Base-by-base conservation (phyloP, 2,888 invertebrate genomes). In the Temnothorax unifasciatus region DNA sequence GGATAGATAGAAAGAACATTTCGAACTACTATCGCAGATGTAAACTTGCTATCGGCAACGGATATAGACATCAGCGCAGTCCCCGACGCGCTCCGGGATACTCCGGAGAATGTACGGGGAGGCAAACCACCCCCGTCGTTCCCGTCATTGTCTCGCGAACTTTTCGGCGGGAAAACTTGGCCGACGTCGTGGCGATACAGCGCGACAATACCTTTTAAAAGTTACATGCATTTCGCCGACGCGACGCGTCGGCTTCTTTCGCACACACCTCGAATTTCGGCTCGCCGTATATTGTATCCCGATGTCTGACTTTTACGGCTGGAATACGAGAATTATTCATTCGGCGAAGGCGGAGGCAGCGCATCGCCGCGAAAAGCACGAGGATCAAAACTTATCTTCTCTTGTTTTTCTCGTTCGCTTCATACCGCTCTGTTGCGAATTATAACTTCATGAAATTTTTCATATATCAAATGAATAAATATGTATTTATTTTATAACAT, bases 151-250 rank as follows among this genome's bases (percentile, higher is more conserved):
- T 90, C 90, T 86, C 85, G 76, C 82, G 73, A 92, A 91, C 87
- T 91, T 91, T 91, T 92, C 90, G 90, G 90, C 90, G 89, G 86
- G 89, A 87, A 89, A 90, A 90, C 87, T 91, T 90, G 69, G 74
- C 66, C 71, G 85, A 75, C 83, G 75, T 59, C 74, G 71, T 68
- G 34, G 41, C 81, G 84, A 86, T 87, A 84, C 63, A 73, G 83
- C 57, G 76, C 83, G 90, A 89, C 89, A 85, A 90, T 85, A 71
- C 82, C 82, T 89, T 85, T 89, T 86, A 86, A 87, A 88, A 91
- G 85, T 91, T 91, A 85, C 91, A 87, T 86, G 83, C 81, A 84
- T 85, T 85, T 86, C 83, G 68, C 66, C 44, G 68, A 13, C 66
- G 76, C 44, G 68, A 13, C 66, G 76, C 79, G 18, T 44, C 71